Percentiles rank a stretch among this genome's conserved stretches.
Conservation (phyloP, 2,113 vertebrate species). For the Pungitius pungitius region DNA sequence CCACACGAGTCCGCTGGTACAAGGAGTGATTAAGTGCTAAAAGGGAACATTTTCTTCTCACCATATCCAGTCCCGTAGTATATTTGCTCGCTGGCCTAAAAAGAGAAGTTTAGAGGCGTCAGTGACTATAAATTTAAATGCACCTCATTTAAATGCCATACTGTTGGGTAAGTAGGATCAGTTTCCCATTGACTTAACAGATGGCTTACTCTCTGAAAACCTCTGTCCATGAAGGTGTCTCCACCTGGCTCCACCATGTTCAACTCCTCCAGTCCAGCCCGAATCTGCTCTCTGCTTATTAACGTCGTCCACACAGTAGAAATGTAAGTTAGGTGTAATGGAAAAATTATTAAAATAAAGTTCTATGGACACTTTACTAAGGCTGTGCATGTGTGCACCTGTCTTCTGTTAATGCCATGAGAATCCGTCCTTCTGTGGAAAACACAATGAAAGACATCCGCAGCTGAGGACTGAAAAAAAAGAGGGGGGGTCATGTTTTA, state of each 20-base stretch:
- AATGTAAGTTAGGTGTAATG: background rate
- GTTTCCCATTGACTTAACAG: constrained; percentile 31
- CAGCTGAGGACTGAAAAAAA: constrained; percentile 88
- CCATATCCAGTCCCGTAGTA: constrained; percentile 93
- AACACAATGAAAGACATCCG: constrained; percentile 99
- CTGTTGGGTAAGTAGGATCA: constrained; percentile 1
- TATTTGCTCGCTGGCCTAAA: constrained; percentile 98
- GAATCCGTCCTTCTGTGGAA: constrained; percentile 88
- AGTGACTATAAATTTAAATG: constrained; percentile 44
- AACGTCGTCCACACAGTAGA: background rate
- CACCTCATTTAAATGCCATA: constrained; percentile 14
- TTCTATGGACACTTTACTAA: background rate
- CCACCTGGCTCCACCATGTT: constrained; percentile 91
- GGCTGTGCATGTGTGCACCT: constrained; percentile 78
- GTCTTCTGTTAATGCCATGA: constrained; percentile 96
- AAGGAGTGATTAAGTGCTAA: constrained; percentile 30
- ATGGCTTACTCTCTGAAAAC: constrained; percentile 88
- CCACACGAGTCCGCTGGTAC: constrained; percentile 2
- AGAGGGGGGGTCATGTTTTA: background rate
- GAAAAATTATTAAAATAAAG: background rate
- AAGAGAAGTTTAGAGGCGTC: constrained; percentile 63
- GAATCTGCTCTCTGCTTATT: constrained; percentile 88
- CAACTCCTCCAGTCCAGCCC: constrained; percentile 91
- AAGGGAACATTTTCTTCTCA: constrained; percentile 75
- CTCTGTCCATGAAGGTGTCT: constrained; percentile 95